Evolutionary conservation across 2,113 vertebrate species (phyloP), one percentile per base, ranked within the genome.

Genomic region (Leucopsar rothschildi): DNA sequence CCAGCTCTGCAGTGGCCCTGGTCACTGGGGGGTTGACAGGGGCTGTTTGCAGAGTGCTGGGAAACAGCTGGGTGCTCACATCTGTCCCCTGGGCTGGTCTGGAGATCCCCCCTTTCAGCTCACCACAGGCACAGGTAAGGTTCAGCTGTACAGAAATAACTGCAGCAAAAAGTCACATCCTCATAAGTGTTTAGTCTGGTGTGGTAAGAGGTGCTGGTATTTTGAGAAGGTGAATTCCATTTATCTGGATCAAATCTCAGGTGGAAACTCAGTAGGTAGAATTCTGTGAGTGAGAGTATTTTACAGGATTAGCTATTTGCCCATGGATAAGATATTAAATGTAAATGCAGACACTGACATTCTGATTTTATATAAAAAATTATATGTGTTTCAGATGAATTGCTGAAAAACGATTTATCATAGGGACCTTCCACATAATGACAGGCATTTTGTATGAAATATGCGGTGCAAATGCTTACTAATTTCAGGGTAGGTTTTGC

Each of bases 21-120:
- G 13, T 1, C 6, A 4, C 52, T n/a, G 17, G 10, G 60, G 31
- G 16, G 13, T 21, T 6, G 42, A 2, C 3, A 3, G 49, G 81
- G 50, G 45, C 75, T 60, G 2, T 33, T 13, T 29, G 65, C 47
- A 59, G 29, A 39, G 55, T 9, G 45, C 31, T 75, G 88, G 50
- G 50, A 31, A 52, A 2, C 0, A 39, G 15, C 50, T 10, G 70
- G 33, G 10, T 24, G 63, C 18, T 68, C 68, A 35, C 44, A 19
- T 47, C 22, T 56, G 23, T 45, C 45, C 49, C 70, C 52, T 5
- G 37, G 64, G 47, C 35, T 78, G 25, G 66, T 55, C 81, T 76
- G 49, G 18, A 31, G 13, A 65, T 50, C 2, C 3, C 16, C 85
- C 11, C 23, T 47, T 50, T 15, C 39, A 76, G 70, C 61, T 72